Evolutionary conservation across 2,797 vertebrate species (phyloP), one percentile per base, ranked within the genome.

Genomic region (Pristis pectinata): DNA sequence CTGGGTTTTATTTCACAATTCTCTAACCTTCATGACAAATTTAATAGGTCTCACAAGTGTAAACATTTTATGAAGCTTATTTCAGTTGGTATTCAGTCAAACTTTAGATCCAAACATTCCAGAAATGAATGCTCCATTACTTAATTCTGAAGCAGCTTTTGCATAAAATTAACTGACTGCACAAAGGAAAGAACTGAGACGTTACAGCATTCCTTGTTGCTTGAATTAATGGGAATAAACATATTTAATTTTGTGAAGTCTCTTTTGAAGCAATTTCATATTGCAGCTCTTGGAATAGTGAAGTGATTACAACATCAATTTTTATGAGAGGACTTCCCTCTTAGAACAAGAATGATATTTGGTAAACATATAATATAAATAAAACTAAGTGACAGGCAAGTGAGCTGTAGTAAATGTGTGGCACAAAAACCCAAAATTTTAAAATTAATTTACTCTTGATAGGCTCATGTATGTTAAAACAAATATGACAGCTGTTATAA

Each of bases 61-160:
- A 92, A 64, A 44, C n/a, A 70, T 41, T 70, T 72, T 44, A 41
- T 67, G 17, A 67, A 91, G 17, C 37, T 37, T 8, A 41, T 91
- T 64, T 8, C 59, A 22, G 79, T 80, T 41, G 44, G 37, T 44
- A 41, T 41, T 67, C 87, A 37, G n/a, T 91, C 59, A 7, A 22
- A 41, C 6, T 37, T 91, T 91, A 91, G 37, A 41, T 91, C 19
- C 13, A 91, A 91, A 24, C 22, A 67, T 61, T 19, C 61, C 37
- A 24, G n/a, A 61, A 91, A 91, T 24, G 17, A 22, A 19, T 24
- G 59, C 34, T 41, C 59, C 3, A 4, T 17, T n/a, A 59, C 49
- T 24, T 91, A 67, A 91, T 41, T 41, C 9, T 67, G 87, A 91
- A 91, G 87, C 87, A 91, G n/a, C 37, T 67, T 91, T 67, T 61